Evolutionary conservation across 2,113 vertebrate genomes (phyloP).

Genomic region (Orthonyx spaldingii): DNA sequence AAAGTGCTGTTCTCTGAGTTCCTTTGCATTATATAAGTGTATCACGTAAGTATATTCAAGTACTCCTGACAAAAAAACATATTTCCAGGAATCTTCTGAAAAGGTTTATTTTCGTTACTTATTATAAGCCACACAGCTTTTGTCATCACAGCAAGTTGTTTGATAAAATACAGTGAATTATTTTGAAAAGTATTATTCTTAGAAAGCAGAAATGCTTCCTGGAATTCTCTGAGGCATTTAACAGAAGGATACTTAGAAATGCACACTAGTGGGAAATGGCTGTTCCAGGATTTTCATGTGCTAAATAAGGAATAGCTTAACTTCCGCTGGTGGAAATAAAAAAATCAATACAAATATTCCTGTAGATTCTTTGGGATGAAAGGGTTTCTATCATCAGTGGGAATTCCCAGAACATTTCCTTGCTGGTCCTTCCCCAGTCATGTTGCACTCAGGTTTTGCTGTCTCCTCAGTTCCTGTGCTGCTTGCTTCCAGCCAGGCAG

Average conservation of each 20-base stretch:
- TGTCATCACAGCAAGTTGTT: not conserved
- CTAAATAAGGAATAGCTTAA: not conserved
- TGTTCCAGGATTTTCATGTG: not conserved
- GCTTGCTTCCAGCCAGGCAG: not conserved
- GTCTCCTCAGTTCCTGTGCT: not conserved
- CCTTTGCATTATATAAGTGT: not conserved
- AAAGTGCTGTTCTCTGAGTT: not conserved
- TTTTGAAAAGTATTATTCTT: conserved; percentile 53
- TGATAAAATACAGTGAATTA: not conserved
- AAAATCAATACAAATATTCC: not conserved
- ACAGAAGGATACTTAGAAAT: not conserved
- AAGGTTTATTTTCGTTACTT: not conserved
- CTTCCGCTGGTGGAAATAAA: not conserved
- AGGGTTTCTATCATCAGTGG: not conserved
- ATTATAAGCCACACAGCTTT: not conserved
- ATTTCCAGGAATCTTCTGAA: conserved; percentile 37
- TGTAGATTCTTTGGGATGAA: not conserved
- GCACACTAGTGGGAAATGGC: not conserved
- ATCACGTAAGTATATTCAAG: not conserved
- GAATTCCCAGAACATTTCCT: not conserved
- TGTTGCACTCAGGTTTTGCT: not conserved
- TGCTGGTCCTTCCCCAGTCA: not conserved
- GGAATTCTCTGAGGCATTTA: conserved; percentile 28
- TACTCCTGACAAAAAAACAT: not conserved
- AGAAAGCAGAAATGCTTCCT: conserved; percentile 61